Evolutionary conservation across 2,113 vertebrate genomes (phyloP), one percentile per base, ranked within the genome.

Genomic region (Rhipidura dahli): DNA sequence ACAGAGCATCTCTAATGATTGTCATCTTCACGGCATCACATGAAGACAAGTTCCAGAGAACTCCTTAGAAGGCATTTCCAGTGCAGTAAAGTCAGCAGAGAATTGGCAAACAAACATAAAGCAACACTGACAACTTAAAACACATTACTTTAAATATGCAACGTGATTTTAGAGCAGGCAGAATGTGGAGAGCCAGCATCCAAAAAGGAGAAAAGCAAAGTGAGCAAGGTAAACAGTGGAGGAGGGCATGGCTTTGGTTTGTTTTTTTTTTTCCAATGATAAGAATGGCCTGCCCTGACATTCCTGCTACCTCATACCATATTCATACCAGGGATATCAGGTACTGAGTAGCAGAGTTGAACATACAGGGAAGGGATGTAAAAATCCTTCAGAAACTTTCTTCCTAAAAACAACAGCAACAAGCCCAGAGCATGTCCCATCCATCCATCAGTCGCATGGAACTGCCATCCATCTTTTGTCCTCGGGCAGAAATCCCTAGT

Each of bases 21-120:
- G 99, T 99, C 99, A 99, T 99, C 98, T 99, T 99, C 72, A 99
- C 98, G 0, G 99, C 98, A 83, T 99, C 99, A 35, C 99, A 99
- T 0, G 99, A 99, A 47, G 99, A 99, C 97, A 99, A 97, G 98
- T 99, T 99, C 99, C 99, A 99, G 93, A 99, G 98, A 91, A 99
- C 99, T 81, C 99, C 99, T 99, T 63, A 24, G 87, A 61, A 77
- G 59, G 80, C 75, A 75, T 95, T 89, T 73, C 45, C 90, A 70
- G 81, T 35, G 11, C 77, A 89, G 45, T 12, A 3, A 22, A 39
- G 53, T 73, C 60, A 87, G 73, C 53, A 71, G 35, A 83, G 37
- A 39, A 27, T 49, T n/a, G 4, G 42, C 66, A 88, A 90, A 54
- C 45, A 78, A 77, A 72, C 14, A 28, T 1, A 56, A 70, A 51